A percentile compares a stretch with the other conserved stretches of the same genome.
phyloP scores from a whole-genome alignment of 2,888 invertebrate species.

The Apamea sordens region DNA sequence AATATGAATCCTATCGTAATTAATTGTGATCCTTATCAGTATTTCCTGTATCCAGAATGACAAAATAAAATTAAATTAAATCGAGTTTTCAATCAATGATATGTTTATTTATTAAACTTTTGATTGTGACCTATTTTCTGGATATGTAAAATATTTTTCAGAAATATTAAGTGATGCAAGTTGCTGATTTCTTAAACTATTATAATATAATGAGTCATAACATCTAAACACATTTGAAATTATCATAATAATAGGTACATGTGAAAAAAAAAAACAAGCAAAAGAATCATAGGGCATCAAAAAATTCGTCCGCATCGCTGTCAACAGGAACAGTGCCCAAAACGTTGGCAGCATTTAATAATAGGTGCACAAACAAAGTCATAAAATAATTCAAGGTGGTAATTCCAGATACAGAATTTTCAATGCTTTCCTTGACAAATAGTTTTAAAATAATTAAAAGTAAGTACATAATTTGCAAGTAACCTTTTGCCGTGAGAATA shows the following conservation, averaged over 20 bases:
- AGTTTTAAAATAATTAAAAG: background rate
- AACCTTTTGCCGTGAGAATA: background rate
- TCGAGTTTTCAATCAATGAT: background rate
- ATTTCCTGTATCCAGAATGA: background rate
- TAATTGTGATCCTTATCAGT: background rate
- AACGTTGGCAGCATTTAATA: too few relatives aligned
- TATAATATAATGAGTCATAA: background rate
- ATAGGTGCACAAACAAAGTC: background rate
- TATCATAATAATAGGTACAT: background rate
- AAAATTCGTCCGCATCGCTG: too few relatives aligned
- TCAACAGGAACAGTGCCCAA: too few relatives aligned
- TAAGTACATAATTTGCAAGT: background rate
- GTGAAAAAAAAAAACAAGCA: too few relatives aligned
- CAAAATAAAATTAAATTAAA: background rate
- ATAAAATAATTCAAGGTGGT: conserved; percentile 11
- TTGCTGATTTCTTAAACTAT: background rate
- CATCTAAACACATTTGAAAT: conserved; percentile 2
- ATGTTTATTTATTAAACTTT: background rate
- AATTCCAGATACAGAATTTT: background rate
- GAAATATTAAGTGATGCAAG: background rate
- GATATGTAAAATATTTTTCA: background rate
- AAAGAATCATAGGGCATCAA: too few relatives aligned
- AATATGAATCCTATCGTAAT: background rate
- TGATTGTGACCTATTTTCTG: background rate
- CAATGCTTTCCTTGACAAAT: conserved; percentile 5